These are phyloP conservation scores for Aphidoletes aphidimyza DNA, from an alignment of 2,888 invertebrate species.

Conservation along the genomic window DNA sequence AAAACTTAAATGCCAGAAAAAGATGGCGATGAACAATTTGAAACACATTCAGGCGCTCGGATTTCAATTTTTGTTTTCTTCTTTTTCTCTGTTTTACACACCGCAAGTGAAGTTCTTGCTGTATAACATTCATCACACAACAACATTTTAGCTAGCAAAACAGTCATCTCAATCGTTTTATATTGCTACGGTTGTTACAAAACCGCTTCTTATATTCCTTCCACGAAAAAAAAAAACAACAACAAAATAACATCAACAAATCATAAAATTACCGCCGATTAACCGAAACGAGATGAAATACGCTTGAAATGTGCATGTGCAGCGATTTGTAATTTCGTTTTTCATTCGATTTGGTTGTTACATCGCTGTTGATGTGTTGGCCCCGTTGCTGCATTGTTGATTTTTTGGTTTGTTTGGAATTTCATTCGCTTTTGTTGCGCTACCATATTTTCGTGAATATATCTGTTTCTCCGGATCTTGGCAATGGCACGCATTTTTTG, in stretches of 20 bases:
- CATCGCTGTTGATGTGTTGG: background rate
- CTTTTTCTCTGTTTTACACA: no score
- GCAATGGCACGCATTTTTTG: constrained; percentile 25
- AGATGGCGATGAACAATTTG: background rate
- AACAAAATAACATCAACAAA: constrained; percentile 47
- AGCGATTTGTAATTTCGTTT: background rate
- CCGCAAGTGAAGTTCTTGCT: no score
- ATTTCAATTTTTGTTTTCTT: background rate
- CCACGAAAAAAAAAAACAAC: no score
- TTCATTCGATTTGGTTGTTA: background rate
- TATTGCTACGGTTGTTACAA: background rate
- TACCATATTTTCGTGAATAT: no score
- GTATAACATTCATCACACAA: no score
- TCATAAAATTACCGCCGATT: constrained; percentile 42
- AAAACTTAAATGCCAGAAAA: background rate
- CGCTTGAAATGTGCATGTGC: constrained; percentile 35
- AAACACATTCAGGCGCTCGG: background rate
- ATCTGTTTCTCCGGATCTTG: background rate
- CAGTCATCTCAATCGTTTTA: background rate
- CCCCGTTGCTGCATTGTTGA: background rate
- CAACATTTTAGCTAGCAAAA: no score
- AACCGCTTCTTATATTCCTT: constrained; percentile 14
- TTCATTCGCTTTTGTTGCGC: background rate
- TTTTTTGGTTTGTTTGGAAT: background rate
- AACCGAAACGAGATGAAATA: background rate